Evolutionary conservation across 2,888 invertebrate species (phyloP).

Genomic region (Iphiclides podalirius): DNA sequence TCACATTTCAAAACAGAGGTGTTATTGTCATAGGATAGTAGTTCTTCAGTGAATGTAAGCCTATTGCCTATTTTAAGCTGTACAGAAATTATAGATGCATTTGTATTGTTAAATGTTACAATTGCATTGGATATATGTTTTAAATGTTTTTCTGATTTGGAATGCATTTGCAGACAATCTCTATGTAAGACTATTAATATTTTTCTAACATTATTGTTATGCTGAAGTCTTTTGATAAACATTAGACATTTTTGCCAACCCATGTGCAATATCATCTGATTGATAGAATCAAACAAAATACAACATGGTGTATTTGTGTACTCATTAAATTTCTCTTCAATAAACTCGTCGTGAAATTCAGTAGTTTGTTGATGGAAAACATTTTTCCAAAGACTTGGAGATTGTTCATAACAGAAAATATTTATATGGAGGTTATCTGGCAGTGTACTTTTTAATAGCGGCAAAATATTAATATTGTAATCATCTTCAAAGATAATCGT

Average conservation of each 20-base stretch:
- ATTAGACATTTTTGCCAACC: constrained; percentile 60
- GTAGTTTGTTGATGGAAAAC: constrained; percentile 43
- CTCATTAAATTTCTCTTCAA: constrained; percentile 34
- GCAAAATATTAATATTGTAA: constrained; percentile 53
- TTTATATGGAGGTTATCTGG: constrained; percentile 48
- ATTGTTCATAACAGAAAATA: constrained; percentile 61
- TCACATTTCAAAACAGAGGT: constrained; percentile 47
- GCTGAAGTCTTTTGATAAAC: constrained; percentile 42
- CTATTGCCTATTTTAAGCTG: constrained; percentile 77
- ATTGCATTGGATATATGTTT: constrained; percentile 66
- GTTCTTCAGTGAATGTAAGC: constrained; percentile 66
- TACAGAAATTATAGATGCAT: constrained; percentile 48
- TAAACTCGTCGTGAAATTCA: constrained; percentile 44
- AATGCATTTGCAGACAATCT: constrained; percentile 65
- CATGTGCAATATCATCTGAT: constrained; percentile 59
- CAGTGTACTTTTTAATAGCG: constrained; percentile 40
- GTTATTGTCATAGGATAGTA: constrained; percentile 49
- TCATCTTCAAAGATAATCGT: constrained; percentile 63
- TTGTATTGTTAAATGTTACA: constrained; percentile 47
- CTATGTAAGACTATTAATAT: constrained; percentile 65
- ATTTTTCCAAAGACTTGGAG: constrained; percentile 49
- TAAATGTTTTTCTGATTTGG: constrained; percentile 63
- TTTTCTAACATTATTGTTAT: constrained; percentile 45
- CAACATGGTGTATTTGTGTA: constrained; percentile 42
- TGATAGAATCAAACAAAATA: constrained; percentile 63